Evolutionary conservation across 2,797 vertebrate species (phyloP).

Genomic region (Sebastolobus altivelis): DNA sequence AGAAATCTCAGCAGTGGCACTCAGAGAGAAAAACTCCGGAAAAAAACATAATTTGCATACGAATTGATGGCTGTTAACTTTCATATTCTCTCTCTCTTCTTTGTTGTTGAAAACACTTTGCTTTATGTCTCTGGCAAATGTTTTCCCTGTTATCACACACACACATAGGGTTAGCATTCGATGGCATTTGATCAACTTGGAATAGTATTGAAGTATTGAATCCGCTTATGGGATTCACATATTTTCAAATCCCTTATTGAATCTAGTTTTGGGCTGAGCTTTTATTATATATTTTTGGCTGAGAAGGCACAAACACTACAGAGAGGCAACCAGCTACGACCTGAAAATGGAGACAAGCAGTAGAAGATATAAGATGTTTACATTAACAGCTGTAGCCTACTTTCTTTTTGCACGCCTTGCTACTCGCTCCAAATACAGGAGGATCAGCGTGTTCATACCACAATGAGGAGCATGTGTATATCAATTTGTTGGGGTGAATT

Average conservation of each 20-base stretch:
- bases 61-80: constrained; percentile 25
- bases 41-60: constrained; percentile 23
- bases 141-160: background rate
- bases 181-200: constrained; percentile 7
- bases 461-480: background rate
- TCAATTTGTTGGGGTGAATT: background rate
- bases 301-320: background rate
- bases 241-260: background rate
- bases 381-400: background rate
- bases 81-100: background rate
- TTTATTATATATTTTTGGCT: background rate
- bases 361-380: background rate
- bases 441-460: background rate
- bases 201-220: background rate
- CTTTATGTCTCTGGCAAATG: background rate
- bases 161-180: background rate
- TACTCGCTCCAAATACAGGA: no score
- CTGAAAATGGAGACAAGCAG: background rate
- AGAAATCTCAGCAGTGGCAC: constrained; percentile 26
- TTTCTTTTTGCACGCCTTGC: background rate
- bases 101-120: background rate
- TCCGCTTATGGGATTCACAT: background rate
- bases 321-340: background rate
- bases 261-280: background rate
- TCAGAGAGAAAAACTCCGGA: background rate